Evolutionary conservation across 2,888 invertebrate species (phyloP).

Genomic region (Cartodere bifasciata): DNA sequence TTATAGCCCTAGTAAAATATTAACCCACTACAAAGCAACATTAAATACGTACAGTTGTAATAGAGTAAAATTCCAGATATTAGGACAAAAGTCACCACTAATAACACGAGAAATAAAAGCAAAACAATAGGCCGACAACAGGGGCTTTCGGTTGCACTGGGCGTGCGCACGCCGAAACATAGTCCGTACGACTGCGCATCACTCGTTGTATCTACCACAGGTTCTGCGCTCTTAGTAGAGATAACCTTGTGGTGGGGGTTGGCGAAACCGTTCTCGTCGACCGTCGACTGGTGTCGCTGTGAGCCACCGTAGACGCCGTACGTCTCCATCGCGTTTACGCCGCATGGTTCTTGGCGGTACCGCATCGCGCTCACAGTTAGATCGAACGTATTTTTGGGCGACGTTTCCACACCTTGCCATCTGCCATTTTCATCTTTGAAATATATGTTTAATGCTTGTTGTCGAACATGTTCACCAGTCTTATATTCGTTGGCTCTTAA

Average conservation of each 20-base stretch:
- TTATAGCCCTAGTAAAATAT: too few relatives aligned
- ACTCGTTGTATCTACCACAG: constrained; percentile 13
- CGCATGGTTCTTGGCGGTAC: constrained; percentile 25
- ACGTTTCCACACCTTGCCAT: too few relatives aligned
- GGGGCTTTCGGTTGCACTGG: constrained; percentile 20
- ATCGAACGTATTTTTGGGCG: neutral
- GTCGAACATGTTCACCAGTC: too few relatives aligned
- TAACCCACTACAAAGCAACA: too few relatives aligned
- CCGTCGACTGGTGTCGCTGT: constrained; percentile 21
- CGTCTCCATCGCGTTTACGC: constrained; percentile 31
- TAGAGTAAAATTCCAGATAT: constrained; percentile 46
- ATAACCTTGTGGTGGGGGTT: constrained; percentile 28
- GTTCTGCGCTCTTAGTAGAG: constrained; percentile 15
- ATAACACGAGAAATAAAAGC: constrained; percentile 41
- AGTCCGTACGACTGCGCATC: constrained; percentile 23
- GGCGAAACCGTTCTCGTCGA: constrained; percentile 30
- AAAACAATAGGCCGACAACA: constrained; percentile 43
- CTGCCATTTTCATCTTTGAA: too few relatives aligned
- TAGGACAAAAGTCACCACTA: constrained; percentile 44
- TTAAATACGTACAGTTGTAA: constrained; percentile 49
- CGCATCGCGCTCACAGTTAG: too few relatives aligned
- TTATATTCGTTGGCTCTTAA: too few relatives aligned
- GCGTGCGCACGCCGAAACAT: constrained; percentile 23
- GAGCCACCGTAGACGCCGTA: constrained; percentile 34
- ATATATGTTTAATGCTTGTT: too few relatives aligned